phyloP scores from a whole-genome alignment of 2,888 invertebrate genomes.

The Volucella bombylans region DNA sequence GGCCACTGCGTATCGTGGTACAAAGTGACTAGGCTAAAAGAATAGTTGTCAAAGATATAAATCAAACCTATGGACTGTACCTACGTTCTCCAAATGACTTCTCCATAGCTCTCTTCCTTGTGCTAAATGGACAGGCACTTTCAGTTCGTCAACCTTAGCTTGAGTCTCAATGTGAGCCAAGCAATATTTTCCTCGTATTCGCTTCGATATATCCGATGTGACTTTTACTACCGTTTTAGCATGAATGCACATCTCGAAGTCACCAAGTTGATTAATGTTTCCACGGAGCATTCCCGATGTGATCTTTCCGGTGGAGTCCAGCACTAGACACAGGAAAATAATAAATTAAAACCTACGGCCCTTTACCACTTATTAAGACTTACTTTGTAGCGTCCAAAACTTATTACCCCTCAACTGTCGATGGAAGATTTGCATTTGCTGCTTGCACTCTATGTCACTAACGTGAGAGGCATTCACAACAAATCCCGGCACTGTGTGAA shows the following conservation, averaged over 20 bases:
- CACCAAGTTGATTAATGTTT: slow-evolving; percentile 88
- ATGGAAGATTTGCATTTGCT: slow-evolving; percentile 87
- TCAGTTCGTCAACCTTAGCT: slow-evolving; percentile 84
- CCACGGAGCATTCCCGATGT: slow-evolving; percentile 87
- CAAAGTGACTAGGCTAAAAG: slow-evolving; percentile 87
- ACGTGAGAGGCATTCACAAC: slow-evolving; percentile 87
- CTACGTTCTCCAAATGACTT: slow-evolving; percentile 86
- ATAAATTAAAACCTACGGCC: background rate
- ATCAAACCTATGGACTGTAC: slow-evolving; percentile 70
- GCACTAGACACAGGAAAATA: slow-evolving; percentile 83
- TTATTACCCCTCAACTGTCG: slow-evolving; percentile 87
- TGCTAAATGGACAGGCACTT: slow-evolving; percentile 86
- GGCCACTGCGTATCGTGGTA: slow-evolving; percentile 87
- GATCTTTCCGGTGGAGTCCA: slow-evolving; percentile 88
- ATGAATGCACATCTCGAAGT: slow-evolving; percentile 87
- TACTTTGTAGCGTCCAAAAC: slow-evolving; percentile 89
- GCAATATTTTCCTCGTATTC: slow-evolving; percentile 88
- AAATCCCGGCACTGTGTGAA: slow-evolving; percentile 87
- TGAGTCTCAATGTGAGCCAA: slow-evolving; percentile 86
- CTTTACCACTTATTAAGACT: slow-evolving; percentile 78
- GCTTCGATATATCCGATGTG: slow-evolving; percentile 84
- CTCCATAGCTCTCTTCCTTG: slow-evolving; percentile 86
- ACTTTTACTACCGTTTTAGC: slow-evolving; percentile 85
- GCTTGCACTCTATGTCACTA: slow-evolving; percentile 86
- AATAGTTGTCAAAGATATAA: background rate